A percentile compares a stretch with the other conserved stretches of the same genome.
These are phyloP conservation scores for Lophotis ruficrista DNA, from an alignment of 2,113 vertebrate species.

Conservation along the genomic window DNA sequence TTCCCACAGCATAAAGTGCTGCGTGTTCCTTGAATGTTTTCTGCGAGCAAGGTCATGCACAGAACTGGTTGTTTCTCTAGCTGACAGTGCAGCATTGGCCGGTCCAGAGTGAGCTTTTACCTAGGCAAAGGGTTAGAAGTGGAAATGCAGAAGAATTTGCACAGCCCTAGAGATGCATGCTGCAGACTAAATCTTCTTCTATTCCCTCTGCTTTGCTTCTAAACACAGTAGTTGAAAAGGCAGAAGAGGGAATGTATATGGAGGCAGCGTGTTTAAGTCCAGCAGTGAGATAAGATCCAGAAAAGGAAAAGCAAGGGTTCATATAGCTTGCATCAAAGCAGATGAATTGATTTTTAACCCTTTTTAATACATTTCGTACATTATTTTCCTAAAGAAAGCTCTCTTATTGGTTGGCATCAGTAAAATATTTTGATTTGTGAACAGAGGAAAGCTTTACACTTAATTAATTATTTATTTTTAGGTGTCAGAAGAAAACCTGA, in stretches of 20 bases:
- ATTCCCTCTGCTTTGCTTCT: background rate
- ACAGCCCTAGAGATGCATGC: background rate
- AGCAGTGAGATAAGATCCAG: background rate
- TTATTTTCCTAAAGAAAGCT: background rate
- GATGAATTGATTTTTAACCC: background rate
- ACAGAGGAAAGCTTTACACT: background rate
- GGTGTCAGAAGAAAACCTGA: background rate
- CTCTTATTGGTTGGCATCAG: background rate
- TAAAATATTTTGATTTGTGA: background rate
- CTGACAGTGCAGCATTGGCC: fast-evolving
- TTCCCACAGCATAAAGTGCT: fast-evolving
- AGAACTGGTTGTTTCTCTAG: background rate
- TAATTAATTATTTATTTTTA: background rate
- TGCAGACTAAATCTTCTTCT: background rate
- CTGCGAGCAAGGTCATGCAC: fast-evolving
- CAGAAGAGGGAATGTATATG: background rate
- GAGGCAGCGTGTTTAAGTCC: background rate
- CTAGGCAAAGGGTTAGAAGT: background rate
- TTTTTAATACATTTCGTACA: background rate
- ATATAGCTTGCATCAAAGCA: background rate
- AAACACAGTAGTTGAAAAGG: background rate
- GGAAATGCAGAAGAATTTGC: background rate
- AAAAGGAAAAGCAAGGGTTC: background rate
- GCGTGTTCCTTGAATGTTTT: background rate
- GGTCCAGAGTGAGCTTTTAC: background rate